Percentiles rank a stretch among this genome's conserved stretches.
Evolutionary conservation across 2,113 vertebrate species (phyloP).

Genomic region (Bagarius yarrelli): DNA sequence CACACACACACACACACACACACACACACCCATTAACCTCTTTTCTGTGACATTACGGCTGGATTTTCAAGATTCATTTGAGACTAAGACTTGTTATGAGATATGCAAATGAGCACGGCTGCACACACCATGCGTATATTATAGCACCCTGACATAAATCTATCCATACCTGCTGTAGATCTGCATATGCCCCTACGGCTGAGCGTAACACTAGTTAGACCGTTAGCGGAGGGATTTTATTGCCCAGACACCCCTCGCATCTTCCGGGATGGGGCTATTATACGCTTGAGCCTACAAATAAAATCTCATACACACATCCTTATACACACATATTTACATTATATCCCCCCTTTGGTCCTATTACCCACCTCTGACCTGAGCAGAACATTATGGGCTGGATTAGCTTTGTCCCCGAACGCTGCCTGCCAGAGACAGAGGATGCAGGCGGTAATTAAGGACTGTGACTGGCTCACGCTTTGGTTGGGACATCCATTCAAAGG

Average conservation of each 20-base stretch:
- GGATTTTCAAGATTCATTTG: conserved; percentile 31
- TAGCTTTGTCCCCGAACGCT: conserved; percentile 34
- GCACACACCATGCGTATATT: conserved; percentile 1
- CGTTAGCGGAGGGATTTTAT: neutral
- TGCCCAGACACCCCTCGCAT: conserved; percentile 11
- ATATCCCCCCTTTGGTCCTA: conserved; percentile 30
- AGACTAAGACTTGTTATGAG: conserved; percentile 9
- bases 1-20: too few relatives aligned
- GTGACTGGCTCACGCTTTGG: conserved; percentile 3
- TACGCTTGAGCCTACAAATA: conserved; percentile 7
- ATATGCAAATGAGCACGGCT: neutral
- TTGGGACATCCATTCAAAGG: conserved; percentile 42
- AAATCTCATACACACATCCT: conserved; percentile 20
- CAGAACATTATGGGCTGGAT: conserved; percentile 48
- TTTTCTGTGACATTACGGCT: conserved; percentile 35
- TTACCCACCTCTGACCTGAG: conserved; percentile 49
- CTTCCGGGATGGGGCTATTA: neutral
- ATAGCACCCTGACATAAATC: neutral
- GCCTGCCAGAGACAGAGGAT: conserved; percentile 28
- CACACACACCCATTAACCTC: conserved; percentile 28
- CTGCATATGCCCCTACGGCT: neutral
- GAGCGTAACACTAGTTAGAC: conserved; percentile 22
- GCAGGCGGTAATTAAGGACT: conserved; percentile 47
- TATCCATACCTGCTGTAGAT: neutral
- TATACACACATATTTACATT: conserved; percentile 13